Conservation (phyloP, 1,140 invertebrate genomes). For the Tachypleus tridentatus region DNA sequence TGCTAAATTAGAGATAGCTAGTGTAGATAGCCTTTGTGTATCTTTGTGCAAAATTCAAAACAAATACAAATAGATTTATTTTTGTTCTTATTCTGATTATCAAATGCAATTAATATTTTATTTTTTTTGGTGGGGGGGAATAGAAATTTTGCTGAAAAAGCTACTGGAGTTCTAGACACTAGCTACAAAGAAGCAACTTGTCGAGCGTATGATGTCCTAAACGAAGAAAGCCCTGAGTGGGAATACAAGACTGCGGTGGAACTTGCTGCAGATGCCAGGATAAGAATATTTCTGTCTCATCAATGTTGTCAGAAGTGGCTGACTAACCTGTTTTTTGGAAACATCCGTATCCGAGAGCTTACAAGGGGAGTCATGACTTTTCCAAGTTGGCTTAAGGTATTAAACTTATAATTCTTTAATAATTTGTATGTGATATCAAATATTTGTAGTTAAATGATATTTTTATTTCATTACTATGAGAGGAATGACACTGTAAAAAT, state of each 20-base stretch:
- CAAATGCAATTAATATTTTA: too few species aligned
- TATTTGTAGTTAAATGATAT: too few species aligned
- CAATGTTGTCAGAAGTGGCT: constrained; percentile 38
- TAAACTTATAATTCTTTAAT: background rate
- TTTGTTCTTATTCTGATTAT: too few species aligned
- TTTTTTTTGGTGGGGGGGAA: too few species aligned
- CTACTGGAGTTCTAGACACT: constrained; percentile 31
- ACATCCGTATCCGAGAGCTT: constrained; percentile 32
- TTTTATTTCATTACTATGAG: too few species aligned
- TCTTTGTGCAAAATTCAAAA: too few species aligned
- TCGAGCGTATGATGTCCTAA: constrained; percentile 32
- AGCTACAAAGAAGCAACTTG: constrained; percentile 29
- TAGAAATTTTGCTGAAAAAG: constrained; percentile 36
- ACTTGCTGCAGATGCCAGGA: constrained; percentile 22
- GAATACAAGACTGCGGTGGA: constrained; percentile 30
- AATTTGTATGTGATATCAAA: background rate
- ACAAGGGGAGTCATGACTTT: constrained; percentile 28
- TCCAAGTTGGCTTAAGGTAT: constrained; percentile 34
- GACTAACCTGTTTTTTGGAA: constrained; percentile 31
- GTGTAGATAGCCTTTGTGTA: too few species aligned
- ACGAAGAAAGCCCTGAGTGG: constrained; percentile 32
- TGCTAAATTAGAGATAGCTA: too few species aligned
- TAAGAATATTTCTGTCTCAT: constrained; percentile 34
- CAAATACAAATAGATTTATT: too few species aligned
- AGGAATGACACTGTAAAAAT: too few species aligned